These are phyloP conservation scores for Achroia grisella DNA, from an alignment of 1,140 invertebrate genomes.

Conservation along the genomic window DNA sequence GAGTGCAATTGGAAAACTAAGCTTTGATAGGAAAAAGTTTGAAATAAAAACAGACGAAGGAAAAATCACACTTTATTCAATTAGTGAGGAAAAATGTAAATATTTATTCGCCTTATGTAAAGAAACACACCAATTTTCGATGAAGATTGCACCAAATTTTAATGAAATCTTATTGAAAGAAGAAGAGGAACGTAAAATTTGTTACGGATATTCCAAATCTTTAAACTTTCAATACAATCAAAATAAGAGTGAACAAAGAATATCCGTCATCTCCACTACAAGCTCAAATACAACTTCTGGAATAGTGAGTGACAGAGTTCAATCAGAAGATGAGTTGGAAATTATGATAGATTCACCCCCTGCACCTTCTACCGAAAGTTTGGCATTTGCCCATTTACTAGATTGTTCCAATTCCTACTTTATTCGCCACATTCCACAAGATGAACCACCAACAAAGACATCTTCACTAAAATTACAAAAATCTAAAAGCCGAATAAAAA, in stretches of 20 bases:
- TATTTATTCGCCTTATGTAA: slow-evolving; percentile 90
- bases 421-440: slow-evolving; percentile 39
- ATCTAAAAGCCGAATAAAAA: slow-evolving; percentile 40
- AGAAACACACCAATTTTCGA: slow-evolving; percentile 95
- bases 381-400: slow-evolving; percentile 81
- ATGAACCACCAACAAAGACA: slow-evolving; percentile 37
- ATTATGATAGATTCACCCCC: slow-evolving; percentile 86
- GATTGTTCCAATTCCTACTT: slow-evolving; percentile 72
- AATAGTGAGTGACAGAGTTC: slow-evolving; percentile 94
- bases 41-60: slow-evolving; percentile 92
- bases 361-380: slow-evolving; percentile 82
- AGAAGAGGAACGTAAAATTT: slow-evolving; percentile 78
- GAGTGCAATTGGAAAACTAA: slow-evolving; percentile 94
- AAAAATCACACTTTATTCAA: slow-evolving; percentile 92
- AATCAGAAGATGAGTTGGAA: slow-evolving; percentile 93
- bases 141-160: slow-evolving; percentile 90
- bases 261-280: slow-evolving; percentile 92
- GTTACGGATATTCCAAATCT: slow-evolving; percentile 79
- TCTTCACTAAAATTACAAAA: slow-evolving; percentile 51
- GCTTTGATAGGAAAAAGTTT: slow-evolving; percentile 97
- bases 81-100: slow-evolving; percentile 93
- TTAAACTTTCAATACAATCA: slow-evolving; percentile 76
- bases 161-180: slow-evolving; percentile 86
- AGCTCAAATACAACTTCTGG: slow-evolving; percentile 96
- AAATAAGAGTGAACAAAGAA: slow-evolving; percentile 84